Conservation (phyloP, 2,888 invertebrate genomes). For the Oxytorus armatus region DNA sequence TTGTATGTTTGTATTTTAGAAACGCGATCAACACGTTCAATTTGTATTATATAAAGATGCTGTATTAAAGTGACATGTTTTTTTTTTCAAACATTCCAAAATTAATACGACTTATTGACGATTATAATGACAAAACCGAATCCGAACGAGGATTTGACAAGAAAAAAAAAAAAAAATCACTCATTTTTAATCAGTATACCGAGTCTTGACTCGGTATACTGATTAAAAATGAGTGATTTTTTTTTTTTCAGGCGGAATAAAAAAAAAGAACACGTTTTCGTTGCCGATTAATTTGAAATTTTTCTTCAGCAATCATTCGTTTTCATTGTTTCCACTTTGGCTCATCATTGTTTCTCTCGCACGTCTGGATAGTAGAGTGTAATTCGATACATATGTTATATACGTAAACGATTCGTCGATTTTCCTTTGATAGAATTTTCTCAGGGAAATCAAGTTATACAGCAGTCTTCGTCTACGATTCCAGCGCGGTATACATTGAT, state of each 20-base stretch:
- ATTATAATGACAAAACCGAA: constrained; percentile 14
- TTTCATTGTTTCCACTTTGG: neutral
- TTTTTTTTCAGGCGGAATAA: constrained; percentile 29
- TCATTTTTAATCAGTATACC: constrained; percentile 25
- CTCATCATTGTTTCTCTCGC: neutral
- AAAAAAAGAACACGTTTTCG: constrained; percentile 2
- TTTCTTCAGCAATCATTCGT: neutral
- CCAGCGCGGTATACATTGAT: constrained; percentile 65
- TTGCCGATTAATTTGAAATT: neutral
- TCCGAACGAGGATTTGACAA: constrained; percentile 31
- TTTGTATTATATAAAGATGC: constrained; percentile 81
- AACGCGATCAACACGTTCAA: constrained; percentile 80
- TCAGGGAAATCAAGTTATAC: constrained; percentile 64
- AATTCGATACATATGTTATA: constrained; percentile 26
- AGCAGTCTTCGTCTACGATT: constrained; percentile 66
- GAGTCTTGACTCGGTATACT: constrained; percentile 28
- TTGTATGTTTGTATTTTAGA: constrained; percentile 80
- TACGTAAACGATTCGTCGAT: constrained; percentile 34
- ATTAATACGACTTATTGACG: constrained; percentile 49
- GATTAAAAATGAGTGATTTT: constrained; percentile 31
- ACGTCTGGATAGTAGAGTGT: constrained; percentile 45
- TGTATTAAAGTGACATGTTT: constrained; percentile 76
- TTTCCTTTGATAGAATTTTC: constrained; percentile 61
- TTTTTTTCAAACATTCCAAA: constrained; percentile 80
- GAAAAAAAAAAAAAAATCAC: constrained; percentile 27